Evolutionary conservation across 2,888 invertebrate species (phyloP).

Genomic region (Ophion ventricosus): DNA sequence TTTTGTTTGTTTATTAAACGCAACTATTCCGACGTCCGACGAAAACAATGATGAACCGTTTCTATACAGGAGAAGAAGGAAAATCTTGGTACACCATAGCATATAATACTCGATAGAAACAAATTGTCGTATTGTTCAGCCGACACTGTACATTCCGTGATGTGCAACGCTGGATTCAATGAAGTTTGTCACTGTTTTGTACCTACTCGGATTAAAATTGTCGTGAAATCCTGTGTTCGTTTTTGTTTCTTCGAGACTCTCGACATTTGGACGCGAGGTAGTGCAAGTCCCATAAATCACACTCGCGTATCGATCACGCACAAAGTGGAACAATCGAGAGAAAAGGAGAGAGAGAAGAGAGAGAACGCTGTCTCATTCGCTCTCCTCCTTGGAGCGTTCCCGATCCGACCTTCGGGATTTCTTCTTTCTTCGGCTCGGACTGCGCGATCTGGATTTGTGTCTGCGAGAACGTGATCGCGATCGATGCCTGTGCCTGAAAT

Average conservation of each 20-base stretch:
- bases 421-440: constrained; percentile 89
- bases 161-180: constrained; percentile 16
- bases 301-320: constrained; percentile 40
- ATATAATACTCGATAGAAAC: constrained; percentile 17
- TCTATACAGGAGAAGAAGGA: constrained; percentile 23
- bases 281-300: constrained; percentile 31
- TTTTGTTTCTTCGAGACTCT: constrained; percentile 25
- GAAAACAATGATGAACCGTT: constrained; percentile 47
- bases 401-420: constrained; percentile 88
- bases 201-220: constrained; percentile 35
- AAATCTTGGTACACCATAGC: constrained; percentile 16
- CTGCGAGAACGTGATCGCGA: constrained; percentile 85
- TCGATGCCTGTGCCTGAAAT: constrained; percentile 81
- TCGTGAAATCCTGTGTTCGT: constrained; percentile 40
- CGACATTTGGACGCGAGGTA: background rate
- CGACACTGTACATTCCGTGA: constrained; percentile 26
- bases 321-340: constrained; percentile 53
- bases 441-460: constrained; percentile 89
- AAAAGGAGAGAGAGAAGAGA: too few relatives aligned
- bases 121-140: constrained; percentile 21
- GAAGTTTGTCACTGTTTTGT: constrained; percentile 39
- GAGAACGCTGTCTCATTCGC: constrained; percentile 84
- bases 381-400: constrained; percentile 87
- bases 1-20: constrained; percentile 26
- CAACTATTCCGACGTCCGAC: constrained; percentile 34